Evolutionary conservation across 2,113 vertebrate species (phyloP).

Genomic region (Melanerpes aurifrons): DNA sequence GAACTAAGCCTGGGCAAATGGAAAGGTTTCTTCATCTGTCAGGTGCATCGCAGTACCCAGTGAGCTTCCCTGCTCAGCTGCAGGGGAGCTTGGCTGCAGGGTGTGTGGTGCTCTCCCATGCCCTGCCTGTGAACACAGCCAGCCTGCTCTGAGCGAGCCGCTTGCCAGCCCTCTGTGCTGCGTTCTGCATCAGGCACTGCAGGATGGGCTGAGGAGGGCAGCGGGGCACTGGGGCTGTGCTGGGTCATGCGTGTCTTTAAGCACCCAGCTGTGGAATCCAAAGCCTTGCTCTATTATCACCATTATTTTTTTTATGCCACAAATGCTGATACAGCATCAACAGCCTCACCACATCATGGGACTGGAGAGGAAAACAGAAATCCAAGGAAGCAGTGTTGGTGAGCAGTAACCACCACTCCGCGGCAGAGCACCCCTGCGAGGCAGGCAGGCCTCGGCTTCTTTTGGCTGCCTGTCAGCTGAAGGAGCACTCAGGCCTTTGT

Average conservation of each 20-base stretch:
- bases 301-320: background rate
- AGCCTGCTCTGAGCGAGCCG: background rate
- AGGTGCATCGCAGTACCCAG: slow-evolving; percentile 17
- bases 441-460: slow-evolving; percentile 1
- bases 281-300: slow-evolving; percentile 21
- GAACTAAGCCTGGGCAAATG: slow-evolving; percentile 27
- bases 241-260: background rate
- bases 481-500: background rate
- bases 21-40: slow-evolving; percentile 32
- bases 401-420: slow-evolving; percentile 29
- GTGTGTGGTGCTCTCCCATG: background rate
- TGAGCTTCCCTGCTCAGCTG: background rate
- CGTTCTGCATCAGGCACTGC: background rate
- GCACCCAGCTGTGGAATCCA: slow-evolving; percentile 5
- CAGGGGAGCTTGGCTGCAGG: background rate
- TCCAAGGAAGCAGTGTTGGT: slow-evolving; percentile 3
- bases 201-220: background rate
- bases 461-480: background rate
- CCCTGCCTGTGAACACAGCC: background rate
- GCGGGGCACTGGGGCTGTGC: background rate
- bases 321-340: slow-evolving; percentile 62
- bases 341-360: slow-evolving; percentile 42
- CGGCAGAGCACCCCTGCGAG: background rate
- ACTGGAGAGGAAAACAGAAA: slow-evolving; percentile 2
- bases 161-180: background rate